These are phyloP conservation scores for Chelonia mydas DNA, from an alignment of 2,797 vertebrate species.

Conservation along the genomic window DNA sequence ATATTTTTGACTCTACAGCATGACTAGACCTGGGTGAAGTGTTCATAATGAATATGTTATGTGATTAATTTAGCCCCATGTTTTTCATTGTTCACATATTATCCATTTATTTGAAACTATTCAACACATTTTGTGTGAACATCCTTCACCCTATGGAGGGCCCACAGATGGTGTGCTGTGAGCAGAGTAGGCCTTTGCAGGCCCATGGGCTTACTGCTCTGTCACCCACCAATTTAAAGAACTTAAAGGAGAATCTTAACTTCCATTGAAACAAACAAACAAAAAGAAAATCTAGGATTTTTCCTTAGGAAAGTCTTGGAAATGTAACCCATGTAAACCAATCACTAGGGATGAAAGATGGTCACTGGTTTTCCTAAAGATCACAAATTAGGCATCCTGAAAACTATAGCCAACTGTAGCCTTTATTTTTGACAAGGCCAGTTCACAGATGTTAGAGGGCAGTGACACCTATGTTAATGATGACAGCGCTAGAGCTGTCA, in stretches of 20 bases:
- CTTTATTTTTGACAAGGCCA: neutral
- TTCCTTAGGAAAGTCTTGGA: neutral
- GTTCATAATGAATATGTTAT: neutral
- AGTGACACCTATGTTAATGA: neutral
- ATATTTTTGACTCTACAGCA: neutral
- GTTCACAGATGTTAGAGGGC: neutral
- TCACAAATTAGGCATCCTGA: neutral
- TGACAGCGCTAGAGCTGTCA: neutral
- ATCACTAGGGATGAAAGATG: neutral
- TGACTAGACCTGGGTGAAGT: neutral
- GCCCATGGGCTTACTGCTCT: neutral
- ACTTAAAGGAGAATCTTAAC: neutral
- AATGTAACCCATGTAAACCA: neutral
- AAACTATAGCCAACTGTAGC: neutral
- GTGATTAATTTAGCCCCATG: neutral
- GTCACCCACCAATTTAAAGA: neutral
- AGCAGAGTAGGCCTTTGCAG: neutral
- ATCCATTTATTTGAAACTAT: neutral
- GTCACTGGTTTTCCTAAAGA: neutral
- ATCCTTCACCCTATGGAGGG: neutral
- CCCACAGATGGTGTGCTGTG: neutral
- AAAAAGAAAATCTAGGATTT: neutral
- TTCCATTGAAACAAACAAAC: neutral
- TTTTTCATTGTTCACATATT: neutral
- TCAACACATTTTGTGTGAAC: neutral